Evolutionary conservation across 2,888 invertebrate genomes (phyloP), one percentile per base, ranked within the genome.

Genomic region (Ganaspis brasiliensis): DNA sequence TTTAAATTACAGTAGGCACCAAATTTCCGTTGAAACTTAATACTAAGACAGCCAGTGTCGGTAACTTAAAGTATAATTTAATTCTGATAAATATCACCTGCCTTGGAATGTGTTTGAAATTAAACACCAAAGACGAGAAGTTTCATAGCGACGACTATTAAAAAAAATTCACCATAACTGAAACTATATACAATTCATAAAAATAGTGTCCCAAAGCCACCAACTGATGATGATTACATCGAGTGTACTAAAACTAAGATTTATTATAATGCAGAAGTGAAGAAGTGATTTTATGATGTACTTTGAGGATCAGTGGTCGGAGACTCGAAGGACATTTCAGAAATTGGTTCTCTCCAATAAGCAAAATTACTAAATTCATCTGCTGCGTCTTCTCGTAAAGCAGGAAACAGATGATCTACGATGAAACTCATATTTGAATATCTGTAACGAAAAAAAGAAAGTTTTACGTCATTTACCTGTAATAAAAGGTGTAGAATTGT

Each of bases 341-440:
- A 94, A 81, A 98, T 93, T 10, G 98, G 98, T 83, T 97, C 96
- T 82, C 98, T 95, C 99, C 99, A 99, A 92, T 96, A 99, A 87
- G 96, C 95, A 85, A 98, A 98, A 88, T 96, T 95, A 78, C 97
- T 97, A 93, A 95, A 98, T 90, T 95, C 94, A 82, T 94, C 94
- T 0, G 94, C 93, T 19, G 93, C 93, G 63, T 95, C 95, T 81
- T 94, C 93, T 24, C 88, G 87, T 86, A 96, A 93, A 67, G 96
- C 96, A 84, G 99, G 99, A 92, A 98, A 99, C 91, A 99, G 94
- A 92, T 98, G 98, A 93, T 99, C 99, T 82, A 97, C 98, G 83
- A 98, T 95, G 92, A 96, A 96, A 82, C 96, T 96, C 96, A 99
- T 97, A 92, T 97, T 97, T 78, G 97, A 96, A 92, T 99, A 99